Evolutionary conservation across 2,113 vertebrate species (phyloP).

Genomic region (Noctilio leporinus): DNA sequence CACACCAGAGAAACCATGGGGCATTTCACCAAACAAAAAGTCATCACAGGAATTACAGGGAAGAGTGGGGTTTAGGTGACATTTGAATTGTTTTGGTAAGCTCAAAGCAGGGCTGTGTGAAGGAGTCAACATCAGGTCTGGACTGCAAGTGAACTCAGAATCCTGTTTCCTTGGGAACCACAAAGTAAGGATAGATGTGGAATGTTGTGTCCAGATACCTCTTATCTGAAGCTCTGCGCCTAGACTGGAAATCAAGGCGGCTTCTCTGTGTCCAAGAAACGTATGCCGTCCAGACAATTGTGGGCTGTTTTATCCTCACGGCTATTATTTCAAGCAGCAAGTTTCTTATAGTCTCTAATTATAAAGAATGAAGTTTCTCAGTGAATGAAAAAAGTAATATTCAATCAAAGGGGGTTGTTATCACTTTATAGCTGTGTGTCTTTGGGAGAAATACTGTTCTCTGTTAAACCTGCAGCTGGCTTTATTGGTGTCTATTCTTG

Average conservation of each 20-base stretch:
- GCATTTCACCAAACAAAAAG: background rate
- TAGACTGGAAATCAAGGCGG: conserved; percentile 19
- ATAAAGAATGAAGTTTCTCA: conserved; percentile 4
- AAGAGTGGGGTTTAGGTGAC: background rate
- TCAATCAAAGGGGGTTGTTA: background rate
- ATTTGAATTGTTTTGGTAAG: background rate
- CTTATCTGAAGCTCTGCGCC: conserved; percentile 35
- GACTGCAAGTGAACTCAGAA: background rate
- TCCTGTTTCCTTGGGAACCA: conserved; percentile 25
- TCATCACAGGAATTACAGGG: background rate
- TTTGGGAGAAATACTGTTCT: background rate
- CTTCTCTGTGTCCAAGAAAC: conserved; percentile 2
- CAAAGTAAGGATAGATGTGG: conserved; percentile 26
- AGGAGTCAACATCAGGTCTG: background rate
- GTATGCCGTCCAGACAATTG: background rate
- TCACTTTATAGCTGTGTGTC: background rate
- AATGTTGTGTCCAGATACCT: background rate
- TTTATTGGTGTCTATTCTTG: background rate
- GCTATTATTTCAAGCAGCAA: conserved; percentile 4
- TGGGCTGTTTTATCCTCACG: background rate
- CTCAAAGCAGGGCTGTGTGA: background rate
- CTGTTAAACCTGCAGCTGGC: background rate
- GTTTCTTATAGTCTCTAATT: background rate
- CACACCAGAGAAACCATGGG: background rate
- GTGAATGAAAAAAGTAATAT: background rate